Evolutionary conservation across 2,888 invertebrate species (phyloP), one percentile per base, ranked within the genome.

Genomic region (Troglohyphantes excavatus): DNA sequence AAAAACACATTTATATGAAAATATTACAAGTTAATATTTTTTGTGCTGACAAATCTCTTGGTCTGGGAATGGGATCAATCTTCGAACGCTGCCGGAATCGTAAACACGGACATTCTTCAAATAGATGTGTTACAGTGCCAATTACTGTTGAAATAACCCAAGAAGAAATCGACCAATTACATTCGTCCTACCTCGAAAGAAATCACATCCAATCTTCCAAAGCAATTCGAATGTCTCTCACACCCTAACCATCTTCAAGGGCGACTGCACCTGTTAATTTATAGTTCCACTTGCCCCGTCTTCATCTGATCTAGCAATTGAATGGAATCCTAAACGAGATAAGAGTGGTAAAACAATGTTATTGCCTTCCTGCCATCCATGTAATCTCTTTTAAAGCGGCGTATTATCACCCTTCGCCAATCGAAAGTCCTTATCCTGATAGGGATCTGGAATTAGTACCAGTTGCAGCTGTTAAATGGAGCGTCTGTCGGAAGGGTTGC

Each of bases 401-500:
- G 33, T 43, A 61, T 82, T 82, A 82, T 72, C 82, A 26, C 9
- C n/a, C 17, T 53, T 33, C 2, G 19, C 9, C 21, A 39, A 72
- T 82, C 61, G 72, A 72, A 82, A 72, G 59, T 33, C 29, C 33
- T 70, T 29, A 72, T 82, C 72, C 39, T n/a, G 72, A 82, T 82
- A n/a, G 46, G 17, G 21, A 82, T 82, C 82, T 61, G 2, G 26
- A 82, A 61, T 26, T 1, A 53, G 13, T 53, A 53, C 13, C n/a
- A n/a, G n/a, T 0, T 5, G 17, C 5, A 13, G 53, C 53, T 53
- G 53, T 53, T 27, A 65, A 65, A 65, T 65, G 65, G 13, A 23
- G 65, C 65, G 65, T 65, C 65, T 61, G 23, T 39, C 26, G 68
- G 13, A 27, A 65, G 67, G 65, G 46, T 43, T n/a, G 26, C 29